These are phyloP conservation scores for Rattus norvegicus DNA, from an alignment of 2,113 vertebrate species.

Conservation along the genomic window DNA sequence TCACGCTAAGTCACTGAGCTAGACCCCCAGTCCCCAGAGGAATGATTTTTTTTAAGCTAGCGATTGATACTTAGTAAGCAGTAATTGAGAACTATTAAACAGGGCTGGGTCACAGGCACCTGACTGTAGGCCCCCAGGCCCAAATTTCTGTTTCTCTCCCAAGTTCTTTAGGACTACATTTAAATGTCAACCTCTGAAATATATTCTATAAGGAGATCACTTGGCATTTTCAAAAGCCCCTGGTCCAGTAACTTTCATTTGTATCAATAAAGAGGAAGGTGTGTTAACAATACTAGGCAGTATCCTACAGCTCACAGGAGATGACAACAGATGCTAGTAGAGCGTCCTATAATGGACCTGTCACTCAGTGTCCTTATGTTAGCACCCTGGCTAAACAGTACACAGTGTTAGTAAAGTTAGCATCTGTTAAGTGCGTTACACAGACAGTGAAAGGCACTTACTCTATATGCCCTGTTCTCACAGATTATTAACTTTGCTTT, in stretches of 20 bases:
- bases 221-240: not conserved
- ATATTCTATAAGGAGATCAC: not conserved
- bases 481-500: conserved; percentile 17
- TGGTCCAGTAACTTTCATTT: not conserved
- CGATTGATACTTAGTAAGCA: not conserved
- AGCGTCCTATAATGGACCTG: not conserved
- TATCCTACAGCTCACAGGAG: not conserved
- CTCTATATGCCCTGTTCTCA: not conserved
- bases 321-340: not conserved
- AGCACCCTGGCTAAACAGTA: not conserved
- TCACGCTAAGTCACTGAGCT: not conserved
- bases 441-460: not conserved
- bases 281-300: not conserved
- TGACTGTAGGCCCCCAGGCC: not conserved
- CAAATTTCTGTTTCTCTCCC: not conserved
- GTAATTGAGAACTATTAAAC: not conserved
- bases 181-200: conserved; percentile 1
- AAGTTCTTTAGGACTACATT: not conserved
- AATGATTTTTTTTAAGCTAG: not conserved
- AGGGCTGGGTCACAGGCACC: not conserved
- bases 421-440: not conserved
- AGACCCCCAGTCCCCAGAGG: not conserved
- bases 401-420: not conserved
- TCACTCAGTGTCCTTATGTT: not conserved
- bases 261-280: not conserved